Percentiles rank a stretch among this genome's conserved stretches.
Conservation (phyloP, 2,888 invertebrate genomes). For the Sicus ferrugineus region DNA sequence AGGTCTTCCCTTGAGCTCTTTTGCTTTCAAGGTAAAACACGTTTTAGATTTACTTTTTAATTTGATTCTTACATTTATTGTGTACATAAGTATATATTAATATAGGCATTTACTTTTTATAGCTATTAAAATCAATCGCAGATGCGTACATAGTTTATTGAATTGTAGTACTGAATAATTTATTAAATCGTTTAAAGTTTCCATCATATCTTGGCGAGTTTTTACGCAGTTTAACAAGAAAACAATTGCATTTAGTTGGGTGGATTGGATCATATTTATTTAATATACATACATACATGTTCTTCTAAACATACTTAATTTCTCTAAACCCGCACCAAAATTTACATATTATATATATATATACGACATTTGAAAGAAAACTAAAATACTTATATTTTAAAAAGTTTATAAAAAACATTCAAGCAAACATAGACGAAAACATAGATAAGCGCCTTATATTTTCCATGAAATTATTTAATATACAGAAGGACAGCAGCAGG, state of each 20-base stretch:
- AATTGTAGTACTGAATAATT: slow-evolving; percentile 4
- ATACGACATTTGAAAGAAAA: neutral
- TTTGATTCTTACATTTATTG: neutral
- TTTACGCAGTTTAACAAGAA: neutral
- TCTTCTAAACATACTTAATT: slow-evolving; percentile 18
- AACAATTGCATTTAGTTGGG: neutral
- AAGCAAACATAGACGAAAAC: neutral
- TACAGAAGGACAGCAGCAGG: too few species aligned
- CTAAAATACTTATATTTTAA: neutral
- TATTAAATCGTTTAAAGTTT: slow-evolving; percentile 2
- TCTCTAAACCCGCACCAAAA: slow-evolving; percentile 25
- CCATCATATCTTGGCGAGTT: neutral
- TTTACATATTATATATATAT: slow-evolving; percentile 17
- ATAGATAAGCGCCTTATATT: neutral
- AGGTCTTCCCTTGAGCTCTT: too few species aligned
- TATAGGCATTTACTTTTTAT: slow-evolving; percentile 24
- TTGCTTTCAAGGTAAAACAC: too few species aligned
- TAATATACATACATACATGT: slow-evolving; percentile 18
- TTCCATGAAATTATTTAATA: neutral
- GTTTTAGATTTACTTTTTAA: neutral
- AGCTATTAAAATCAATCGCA: slow-evolving; percentile 28
- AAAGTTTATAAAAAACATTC: neutral
- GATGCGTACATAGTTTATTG: slow-evolving; percentile 21
- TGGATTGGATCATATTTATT: neutral
- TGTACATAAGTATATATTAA: slow-evolving; percentile 16